A percentile compares a stretch with the other conserved stretches of the same genome.
Evolutionary conservation across 1,140 invertebrate genomes (phyloP).

Genomic region (Danaus plexippus): DNA sequence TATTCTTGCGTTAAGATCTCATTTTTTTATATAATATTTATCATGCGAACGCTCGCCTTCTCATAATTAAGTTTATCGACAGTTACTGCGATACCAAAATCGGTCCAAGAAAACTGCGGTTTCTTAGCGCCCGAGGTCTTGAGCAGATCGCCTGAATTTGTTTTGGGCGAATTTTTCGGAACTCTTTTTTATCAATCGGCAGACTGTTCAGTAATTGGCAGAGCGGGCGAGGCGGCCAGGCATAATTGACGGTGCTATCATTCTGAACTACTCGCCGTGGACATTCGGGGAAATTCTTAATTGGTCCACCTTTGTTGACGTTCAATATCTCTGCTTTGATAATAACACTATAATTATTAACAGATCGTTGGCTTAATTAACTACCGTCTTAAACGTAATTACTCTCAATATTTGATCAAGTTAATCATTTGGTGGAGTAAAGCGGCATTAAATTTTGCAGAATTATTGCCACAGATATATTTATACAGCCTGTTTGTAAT

Average conservation of each 20-base stretch:
- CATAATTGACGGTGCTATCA: constrained; percentile 65
- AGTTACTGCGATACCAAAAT: constrained; percentile 34
- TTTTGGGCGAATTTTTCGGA: constrained; percentile 59
- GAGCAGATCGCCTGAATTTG: constrained; percentile 59
- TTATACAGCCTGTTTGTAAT: too few species aligned
- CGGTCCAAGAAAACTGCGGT: constrained; percentile 33
- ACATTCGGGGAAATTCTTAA: constrained; percentile 69
- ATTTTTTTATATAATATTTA: constrained; percentile 24
- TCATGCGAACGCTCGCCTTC: constrained; percentile 17
- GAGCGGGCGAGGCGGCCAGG: constrained; percentile 40
- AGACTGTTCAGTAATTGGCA: constrained; percentile 58
- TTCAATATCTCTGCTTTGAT: constrained; percentile 60
- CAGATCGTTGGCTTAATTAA: constrained; percentile 66
- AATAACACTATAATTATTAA: constrained; percentile 65
- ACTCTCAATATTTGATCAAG: constrained; percentile 26
- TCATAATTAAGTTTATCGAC: constrained; percentile 48
- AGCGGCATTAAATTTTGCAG: background rate
- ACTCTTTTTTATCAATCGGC: constrained; percentile 65
- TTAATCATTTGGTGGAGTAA: constrained; percentile 8
- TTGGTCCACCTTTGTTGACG: constrained; percentile 66
- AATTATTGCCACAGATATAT: background rate
- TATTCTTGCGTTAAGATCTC: constrained; percentile 27
- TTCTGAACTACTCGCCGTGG: constrained; percentile 57
- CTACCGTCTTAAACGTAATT: constrained; percentile 31
- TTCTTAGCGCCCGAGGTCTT: constrained; percentile 38